Base-by-base conservation (phyloP, 2,888 invertebrate genomes). In the Leucophora obtusa region DNA sequence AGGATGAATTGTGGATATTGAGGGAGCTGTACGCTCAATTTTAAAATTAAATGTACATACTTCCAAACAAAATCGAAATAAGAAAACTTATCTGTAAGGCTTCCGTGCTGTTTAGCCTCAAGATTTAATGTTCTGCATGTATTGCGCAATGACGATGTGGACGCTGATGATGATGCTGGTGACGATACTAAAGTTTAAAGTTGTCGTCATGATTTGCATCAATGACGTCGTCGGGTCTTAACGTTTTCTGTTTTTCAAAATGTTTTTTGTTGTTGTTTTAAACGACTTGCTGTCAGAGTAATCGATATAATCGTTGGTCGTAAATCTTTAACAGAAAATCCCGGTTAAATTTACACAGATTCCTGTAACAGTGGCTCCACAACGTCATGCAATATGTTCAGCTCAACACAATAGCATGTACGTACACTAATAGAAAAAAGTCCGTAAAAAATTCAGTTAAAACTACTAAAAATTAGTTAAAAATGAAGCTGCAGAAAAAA, bases 271-370 rank as follows among this genome's bases (percentile, higher is more conserved):
- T 47, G 28, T 60, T 53, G 18, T 71, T 60, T 11, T 47, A 72
- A 66, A 62, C 62, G 72, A 78, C 53, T 68, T 76, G 54, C 71
- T 76, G 81, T 83, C 75, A 81, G 62, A 71, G 75, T 82, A 79
- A 79, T 77, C 82, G 77, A 83, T 82, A 73, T 82, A 81, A 82
- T 82, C 81, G 70, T 69, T 81, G 72, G 17, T 77, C 72, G 75
- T 81, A 72, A 74, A 75, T 82, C 75, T 81, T 75, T 24, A 28
- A 17, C 51, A 53, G 21, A 63, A 18, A 43, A 59, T 51, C 15
- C 58, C 63, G 38, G 53, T 18, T 51, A 24, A 63, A 58, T 38
- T 53, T 58, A 59, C 33, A 53, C 53, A 58, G 62, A 58, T 69
- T 58, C 58, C 56, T 75, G 62, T 74, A 69, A 62, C 62, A 59